Percentiles rank a stretch among this genome's conserved stretches.
phyloP scores from a whole-genome alignment of 2,888 invertebrate species.

The Augochlorella aurata region DNA sequence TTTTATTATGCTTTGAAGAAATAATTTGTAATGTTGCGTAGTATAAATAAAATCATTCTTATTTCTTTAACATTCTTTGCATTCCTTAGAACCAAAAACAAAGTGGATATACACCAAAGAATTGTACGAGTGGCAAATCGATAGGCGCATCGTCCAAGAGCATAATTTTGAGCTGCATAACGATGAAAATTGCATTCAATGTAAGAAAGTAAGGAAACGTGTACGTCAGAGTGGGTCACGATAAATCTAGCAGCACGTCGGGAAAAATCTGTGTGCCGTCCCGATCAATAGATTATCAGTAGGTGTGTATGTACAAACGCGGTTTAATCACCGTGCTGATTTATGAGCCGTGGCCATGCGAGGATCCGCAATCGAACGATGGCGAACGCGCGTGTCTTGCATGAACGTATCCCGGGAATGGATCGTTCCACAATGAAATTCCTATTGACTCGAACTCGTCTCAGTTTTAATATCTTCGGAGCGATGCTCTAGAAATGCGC shows the following conservation, averaged over 20 bases:
- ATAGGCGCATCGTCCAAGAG: not conserved
- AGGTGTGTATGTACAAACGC: conserved; percentile 63
- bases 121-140: not conserved
- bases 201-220: conserved; percentile 14
- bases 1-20: too few species aligned
- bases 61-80: too few species aligned
- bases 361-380: conserved; percentile 57
- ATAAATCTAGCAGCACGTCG: conserved; percentile 18
- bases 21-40: too few species aligned
- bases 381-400: conserved; percentile 50
- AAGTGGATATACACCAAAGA: too few species aligned
- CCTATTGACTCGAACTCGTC: conserved; percentile 18
- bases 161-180: not conserved
- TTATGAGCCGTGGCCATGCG: conserved; percentile 63
- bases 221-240: conserved; percentile 2
- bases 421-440: conserved; percentile 59
- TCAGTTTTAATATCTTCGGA: conserved; percentile 37
- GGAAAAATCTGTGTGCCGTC: conserved; percentile 46
- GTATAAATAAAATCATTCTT: too few species aligned
- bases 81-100: too few species aligned
- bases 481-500: not conserved
- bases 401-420: conserved; percentile 44
- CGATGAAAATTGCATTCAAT: conserved; percentile 12
- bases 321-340: conserved; percentile 65
- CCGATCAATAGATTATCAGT: conserved; percentile 64